These are phyloP conservation scores for Dendrophyllia cribrosa DNA, from an alignment of 64 coral and sea anemone genomes.

Conservation along the genomic window DNA sequence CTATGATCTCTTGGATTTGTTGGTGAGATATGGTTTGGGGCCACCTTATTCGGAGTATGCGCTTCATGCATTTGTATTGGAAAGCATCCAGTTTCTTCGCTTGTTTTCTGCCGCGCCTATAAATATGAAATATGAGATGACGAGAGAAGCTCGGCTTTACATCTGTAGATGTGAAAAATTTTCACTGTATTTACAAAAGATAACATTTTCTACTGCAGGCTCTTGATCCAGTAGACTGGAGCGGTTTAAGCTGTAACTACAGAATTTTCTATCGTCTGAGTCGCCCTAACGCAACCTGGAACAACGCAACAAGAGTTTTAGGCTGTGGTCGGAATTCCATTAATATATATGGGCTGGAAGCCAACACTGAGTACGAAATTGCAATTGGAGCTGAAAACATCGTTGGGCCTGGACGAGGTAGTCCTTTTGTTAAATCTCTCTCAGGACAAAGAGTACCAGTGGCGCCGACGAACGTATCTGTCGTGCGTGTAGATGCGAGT, in stretches of 20 bases:
- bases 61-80: no score
- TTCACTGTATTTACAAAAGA: neutral
- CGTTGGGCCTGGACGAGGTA: slow-evolving; percentile 26
- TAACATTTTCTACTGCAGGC: neutral
- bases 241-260: neutral
- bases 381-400: slow-evolving; percentile 17
- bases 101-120: no score
- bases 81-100: no score
- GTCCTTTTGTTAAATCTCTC: slow-evolving; percentile 20
- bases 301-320: neutral
- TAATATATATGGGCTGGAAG: neutral
- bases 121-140: no score
- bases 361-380: slow-evolving; percentile 3
- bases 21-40: no score
- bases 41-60: no score
- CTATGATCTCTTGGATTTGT: no score
- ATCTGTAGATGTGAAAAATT: neutral
- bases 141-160: no score
- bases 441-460: slow-evolving; percentile 39
- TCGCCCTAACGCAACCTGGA: neutral
- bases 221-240: slow-evolving; percentile 5
- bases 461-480: neutral
- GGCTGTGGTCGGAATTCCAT: neutral
- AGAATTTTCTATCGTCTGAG: slow-evolving; percentile 14
- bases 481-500: neutral